phyloP scores from a whole-genome alignment of 2,888 invertebrate genomes.

The Lycophotia porphyrea region DNA sequence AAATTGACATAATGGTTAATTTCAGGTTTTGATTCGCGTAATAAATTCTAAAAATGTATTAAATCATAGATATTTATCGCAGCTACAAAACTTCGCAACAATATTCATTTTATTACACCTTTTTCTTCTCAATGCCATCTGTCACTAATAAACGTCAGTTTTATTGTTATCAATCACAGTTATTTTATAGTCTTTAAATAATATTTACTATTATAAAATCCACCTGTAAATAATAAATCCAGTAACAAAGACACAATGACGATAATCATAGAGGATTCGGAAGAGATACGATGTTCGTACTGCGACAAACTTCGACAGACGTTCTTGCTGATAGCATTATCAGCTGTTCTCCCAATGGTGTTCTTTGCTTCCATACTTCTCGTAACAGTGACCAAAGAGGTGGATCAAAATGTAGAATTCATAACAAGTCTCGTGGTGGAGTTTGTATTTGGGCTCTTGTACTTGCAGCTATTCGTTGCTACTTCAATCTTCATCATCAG shows the following conservation, averaged over 20 bases:
- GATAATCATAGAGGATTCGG: conserved; percentile 73
- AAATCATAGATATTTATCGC: conserved; percentile 33
- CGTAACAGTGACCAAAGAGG: conserved; percentile 65
- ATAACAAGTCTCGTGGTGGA: conserved; percentile 73
- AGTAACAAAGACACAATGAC: conserved; percentile 66
- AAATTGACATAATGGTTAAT: conserved; percentile 4
- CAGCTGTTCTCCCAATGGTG: conserved; percentile 81
- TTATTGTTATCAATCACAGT: conserved; percentile 22
- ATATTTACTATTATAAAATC: conserved; percentile 19
- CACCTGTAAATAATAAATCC: conserved; percentile 20
- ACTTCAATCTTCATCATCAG: conserved; percentile 75
- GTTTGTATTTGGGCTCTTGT: conserved; percentile 77
- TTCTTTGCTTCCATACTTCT: conserved; percentile 76
- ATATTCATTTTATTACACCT: conserved; percentile 15
- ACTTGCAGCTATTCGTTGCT: conserved; percentile 80
- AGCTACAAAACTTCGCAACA: conserved; percentile 24
- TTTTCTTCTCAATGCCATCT: conserved; percentile 25
- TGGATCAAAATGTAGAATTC: conserved; percentile 64
- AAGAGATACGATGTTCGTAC: conserved; percentile 74
- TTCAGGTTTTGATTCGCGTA: not conserved
- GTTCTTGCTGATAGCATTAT: conserved; percentile 75
- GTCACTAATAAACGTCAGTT: conserved; percentile 49
- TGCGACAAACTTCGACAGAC: conserved; percentile 75
- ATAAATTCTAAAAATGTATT: not conserved
- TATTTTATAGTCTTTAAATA: conserved; percentile 32